A percentile compares a stretch with the other conserved stretches of the same genome.
phyloP scores from a whole-genome alignment of 2,113 vertebrate species.

The Herpetotheres cachinnans region DNA sequence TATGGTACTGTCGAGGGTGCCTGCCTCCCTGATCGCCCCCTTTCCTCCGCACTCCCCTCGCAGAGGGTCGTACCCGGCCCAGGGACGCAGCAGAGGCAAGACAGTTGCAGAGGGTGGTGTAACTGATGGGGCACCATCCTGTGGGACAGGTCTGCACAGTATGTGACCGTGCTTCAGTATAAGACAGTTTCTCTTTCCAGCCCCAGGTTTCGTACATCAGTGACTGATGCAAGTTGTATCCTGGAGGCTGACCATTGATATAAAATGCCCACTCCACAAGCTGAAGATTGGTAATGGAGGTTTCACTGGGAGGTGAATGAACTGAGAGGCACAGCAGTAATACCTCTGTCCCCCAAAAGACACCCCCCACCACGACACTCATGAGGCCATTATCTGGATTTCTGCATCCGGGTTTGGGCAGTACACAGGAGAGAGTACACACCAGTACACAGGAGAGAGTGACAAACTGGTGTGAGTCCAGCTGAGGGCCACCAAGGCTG shows the following conservation, averaged over 20 bases:
- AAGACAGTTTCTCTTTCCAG: background rate
- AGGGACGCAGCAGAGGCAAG: background rate
- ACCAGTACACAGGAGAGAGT: background rate
- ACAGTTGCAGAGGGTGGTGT: background rate
- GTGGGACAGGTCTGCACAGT: background rate
- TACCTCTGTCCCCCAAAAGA: background rate
- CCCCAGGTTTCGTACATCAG: background rate
- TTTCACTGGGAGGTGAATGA: background rate
- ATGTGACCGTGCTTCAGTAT: background rate
- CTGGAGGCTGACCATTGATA: accelerated
- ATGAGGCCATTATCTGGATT: background rate
- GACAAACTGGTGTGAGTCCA: background rate
- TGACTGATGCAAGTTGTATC: background rate
- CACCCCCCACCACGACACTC: background rate
- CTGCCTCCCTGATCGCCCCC: background rate
- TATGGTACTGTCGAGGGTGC: background rate
- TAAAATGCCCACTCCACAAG: background rate
- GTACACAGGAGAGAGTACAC: background rate
- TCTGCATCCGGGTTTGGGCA: background rate
- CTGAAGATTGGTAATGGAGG: background rate
- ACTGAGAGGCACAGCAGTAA: background rate
- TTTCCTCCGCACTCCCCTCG: background rate
- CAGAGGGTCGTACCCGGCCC: accelerated
- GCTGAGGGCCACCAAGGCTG: accelerated
- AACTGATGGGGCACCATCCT: background rate